Conservation (phyloP, 1,140 invertebrate species). For the Calosoma granatense region DNA sequence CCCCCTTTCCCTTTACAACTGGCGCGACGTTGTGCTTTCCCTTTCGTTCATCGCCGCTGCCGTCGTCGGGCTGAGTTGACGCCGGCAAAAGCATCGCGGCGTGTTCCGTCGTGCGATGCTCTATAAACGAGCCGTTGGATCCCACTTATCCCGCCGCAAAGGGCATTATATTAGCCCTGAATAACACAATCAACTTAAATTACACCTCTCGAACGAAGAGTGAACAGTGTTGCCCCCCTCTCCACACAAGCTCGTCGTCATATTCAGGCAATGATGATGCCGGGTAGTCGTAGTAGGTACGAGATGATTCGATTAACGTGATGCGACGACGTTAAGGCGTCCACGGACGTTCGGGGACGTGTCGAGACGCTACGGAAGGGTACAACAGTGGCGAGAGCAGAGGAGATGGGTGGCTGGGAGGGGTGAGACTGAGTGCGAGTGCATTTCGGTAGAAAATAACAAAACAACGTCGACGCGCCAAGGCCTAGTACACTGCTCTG, state of each 20-base stretch:
- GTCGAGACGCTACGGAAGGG: no score
- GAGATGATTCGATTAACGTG: background rate
- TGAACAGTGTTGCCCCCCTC: no score
- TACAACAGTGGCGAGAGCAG: background rate
- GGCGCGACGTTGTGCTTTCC: background rate
- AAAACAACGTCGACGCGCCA: background rate
- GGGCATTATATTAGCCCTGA: background rate
- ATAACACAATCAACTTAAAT: background rate
- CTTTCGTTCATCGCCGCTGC: background rate
- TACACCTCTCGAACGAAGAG: conserved; percentile 5
- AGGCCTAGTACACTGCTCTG: conserved; percentile 4
- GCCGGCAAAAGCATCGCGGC: background rate
- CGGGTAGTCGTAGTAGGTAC: no score
- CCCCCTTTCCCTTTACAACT: background rate
- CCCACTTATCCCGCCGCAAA: conserved; percentile 1
- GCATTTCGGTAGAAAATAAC: conserved; percentile 6
- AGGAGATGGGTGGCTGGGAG: background rate
- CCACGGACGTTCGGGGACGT: no score
- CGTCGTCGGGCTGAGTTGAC: background rate
- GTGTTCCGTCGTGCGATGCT: background rate
- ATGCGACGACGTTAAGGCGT: no score
- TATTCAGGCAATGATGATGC: no score
- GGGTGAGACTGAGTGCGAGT: background rate
- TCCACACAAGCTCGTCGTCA: no score
- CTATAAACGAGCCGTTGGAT: background rate